Conservation (phyloP, 2,797 vertebrate genomes). For the Adrianichthys oophorus region DNA sequence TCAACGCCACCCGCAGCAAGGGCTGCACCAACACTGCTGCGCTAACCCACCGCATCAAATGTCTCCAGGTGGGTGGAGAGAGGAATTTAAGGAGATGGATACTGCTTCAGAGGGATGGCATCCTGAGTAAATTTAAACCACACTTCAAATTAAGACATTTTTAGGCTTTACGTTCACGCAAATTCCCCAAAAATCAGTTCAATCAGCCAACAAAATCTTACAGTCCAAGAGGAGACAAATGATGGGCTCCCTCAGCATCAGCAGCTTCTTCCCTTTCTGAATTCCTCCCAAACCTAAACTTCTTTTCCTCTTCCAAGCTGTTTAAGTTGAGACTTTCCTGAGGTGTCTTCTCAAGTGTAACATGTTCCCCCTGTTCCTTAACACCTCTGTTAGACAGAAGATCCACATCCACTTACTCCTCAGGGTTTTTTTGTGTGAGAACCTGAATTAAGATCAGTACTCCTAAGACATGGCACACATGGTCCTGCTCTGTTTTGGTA, state of each 20-base stretch:
- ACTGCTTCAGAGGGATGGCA: background rate
- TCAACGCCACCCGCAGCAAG: conserved; percentile 99
- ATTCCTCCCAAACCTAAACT: conserved; percentile 76
- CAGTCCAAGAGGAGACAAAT: background rate
- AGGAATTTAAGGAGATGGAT: conserved; percentile 1
- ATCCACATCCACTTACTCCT: conserved; percentile 7
- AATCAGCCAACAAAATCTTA: too few relatives aligned
- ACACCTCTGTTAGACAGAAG: conserved; percentile 6
- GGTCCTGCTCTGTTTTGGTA: background rate
- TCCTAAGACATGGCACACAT: background rate
- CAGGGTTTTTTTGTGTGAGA: conserved; percentile 6
- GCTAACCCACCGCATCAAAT: conserved; percentile 97
- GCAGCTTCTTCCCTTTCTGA: conserved; percentile 14
- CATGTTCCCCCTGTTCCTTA: conserved; percentile 17
- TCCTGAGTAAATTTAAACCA: background rate
- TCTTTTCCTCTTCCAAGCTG: conserved; percentile 4
- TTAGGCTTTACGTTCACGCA: too few relatives aligned
- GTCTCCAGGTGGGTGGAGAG: conserved; percentile 93
- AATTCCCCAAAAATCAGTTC: too few relatives aligned
- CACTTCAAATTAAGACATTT: too few relatives aligned
- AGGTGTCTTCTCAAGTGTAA: conserved; percentile 21
- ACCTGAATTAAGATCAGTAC: background rate
- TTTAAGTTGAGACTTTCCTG: conserved; percentile 11
- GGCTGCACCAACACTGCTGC: conserved; percentile 96
- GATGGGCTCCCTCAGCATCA: conserved; percentile 4